These are phyloP conservation scores for Parnassius mnemosyne DNA, from an alignment of 2,888 invertebrate species.

Conservation along the genomic window DNA sequence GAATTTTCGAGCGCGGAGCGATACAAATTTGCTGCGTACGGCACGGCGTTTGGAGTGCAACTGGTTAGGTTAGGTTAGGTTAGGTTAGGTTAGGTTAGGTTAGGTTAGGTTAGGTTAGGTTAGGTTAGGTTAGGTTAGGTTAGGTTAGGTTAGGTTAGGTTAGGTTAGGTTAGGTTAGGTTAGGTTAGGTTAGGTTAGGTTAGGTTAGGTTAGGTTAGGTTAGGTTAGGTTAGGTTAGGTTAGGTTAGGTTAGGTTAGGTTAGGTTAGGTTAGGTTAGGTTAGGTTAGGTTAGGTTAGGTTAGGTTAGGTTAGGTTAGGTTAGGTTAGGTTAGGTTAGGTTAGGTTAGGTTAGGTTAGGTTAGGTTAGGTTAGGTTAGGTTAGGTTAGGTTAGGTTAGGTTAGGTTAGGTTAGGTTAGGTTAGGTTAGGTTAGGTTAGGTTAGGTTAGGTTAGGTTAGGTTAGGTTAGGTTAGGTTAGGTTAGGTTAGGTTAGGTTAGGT, in stretches of 20 bases:
- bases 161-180: too few species aligned
- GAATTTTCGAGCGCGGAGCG: too few species aligned
- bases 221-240: slow-evolving; percentile 22
- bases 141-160: too few species aligned
- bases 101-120: too few species aligned
- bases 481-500: slow-evolving; percentile 34
- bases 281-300: background rate
- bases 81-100: too few species aligned
- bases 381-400: slow-evolving; percentile 32
- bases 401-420: slow-evolving; percentile 30
- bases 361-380: slow-evolving; percentile 30
- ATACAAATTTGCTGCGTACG: too few species aligned
- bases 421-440: slow-evolving; percentile 30
- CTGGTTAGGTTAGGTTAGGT: too few species aligned
- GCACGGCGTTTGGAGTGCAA: too few species aligned
- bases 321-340: slow-evolving; percentile 19
- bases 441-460: slow-evolving; percentile 30
- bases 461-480: slow-evolving; percentile 28
- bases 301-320: background rate
- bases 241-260: slow-evolving; percentile 1
- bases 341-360: slow-evolving; percentile 8
- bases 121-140: too few species aligned
- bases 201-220: too few species aligned
- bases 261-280: slow-evolving; percentile 1
- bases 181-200: too few species aligned